Percentiles rank a stretch among this genome's conserved stretches.
phyloP scores from a whole-genome alignment of 2,888 invertebrate genomes.

The Hartigia nigra region DNA sequence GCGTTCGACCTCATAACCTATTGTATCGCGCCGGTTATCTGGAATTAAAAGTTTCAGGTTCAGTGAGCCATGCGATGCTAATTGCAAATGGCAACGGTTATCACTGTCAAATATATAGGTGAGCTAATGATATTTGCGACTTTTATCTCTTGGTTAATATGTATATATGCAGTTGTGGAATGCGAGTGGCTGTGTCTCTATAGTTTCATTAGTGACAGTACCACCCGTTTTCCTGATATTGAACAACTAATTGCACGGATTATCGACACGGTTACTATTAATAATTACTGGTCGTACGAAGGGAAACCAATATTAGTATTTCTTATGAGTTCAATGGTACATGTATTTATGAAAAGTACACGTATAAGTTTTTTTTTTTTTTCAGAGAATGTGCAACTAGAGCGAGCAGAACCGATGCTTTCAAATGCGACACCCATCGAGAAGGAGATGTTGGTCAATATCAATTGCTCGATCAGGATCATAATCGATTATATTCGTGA shows the following conservation, averaged over 20 bases:
- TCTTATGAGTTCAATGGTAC: neutral
- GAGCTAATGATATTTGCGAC: neutral
- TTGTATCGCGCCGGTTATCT: neutral
- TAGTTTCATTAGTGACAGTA: neutral
- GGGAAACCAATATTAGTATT: neutral
- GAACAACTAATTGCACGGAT: too few relatives aligned
- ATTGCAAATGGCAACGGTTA: conserved; percentile 24
- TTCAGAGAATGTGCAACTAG: neutral
- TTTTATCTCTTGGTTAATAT: neutral
- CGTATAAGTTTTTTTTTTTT: neutral
- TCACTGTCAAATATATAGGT: conserved; percentile 28
- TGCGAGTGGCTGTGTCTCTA: neutral
- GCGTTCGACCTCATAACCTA: neutral
- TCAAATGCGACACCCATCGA: conserved; percentile 16
- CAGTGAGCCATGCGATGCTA: neutral
- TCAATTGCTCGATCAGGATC: conserved; percentile 61
- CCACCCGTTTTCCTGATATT: neutral
- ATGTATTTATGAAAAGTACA: neutral
- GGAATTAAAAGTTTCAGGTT: neutral
- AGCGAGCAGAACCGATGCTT: neutral
- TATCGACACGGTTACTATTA: neutral
- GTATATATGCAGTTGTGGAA: neutral
- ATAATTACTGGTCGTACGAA: neutral
- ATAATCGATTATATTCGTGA: conserved; percentile 59
- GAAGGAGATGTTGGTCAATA: conserved; percentile 58